phyloP scores from a whole-genome alignment of 2,113 vertebrate species.

The Clarias magur region DNA sequence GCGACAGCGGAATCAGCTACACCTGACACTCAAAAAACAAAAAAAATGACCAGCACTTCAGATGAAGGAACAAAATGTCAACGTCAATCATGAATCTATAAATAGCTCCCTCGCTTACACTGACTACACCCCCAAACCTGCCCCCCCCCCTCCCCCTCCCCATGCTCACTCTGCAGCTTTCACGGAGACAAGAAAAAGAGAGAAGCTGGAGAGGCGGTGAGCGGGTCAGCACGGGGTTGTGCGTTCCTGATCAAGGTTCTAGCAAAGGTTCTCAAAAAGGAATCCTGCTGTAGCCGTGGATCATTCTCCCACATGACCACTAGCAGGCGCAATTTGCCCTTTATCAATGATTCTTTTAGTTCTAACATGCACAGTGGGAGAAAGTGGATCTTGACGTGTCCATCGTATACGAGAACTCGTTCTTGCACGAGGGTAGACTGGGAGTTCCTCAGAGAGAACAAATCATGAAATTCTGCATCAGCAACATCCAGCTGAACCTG shows the following conservation, averaged over 20 bases:
- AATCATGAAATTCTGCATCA: background rate
- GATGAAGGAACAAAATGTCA: background rate
- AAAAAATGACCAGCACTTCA: background rate
- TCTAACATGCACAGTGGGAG: background rate
- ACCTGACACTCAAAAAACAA: background rate
- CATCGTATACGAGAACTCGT: background rate
- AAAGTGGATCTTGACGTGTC: background rate
- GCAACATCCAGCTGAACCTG: background rate
- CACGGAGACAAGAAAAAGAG: background rate
- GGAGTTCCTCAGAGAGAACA: background rate
- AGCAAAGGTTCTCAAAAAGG: background rate
- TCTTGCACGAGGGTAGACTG: too few species aligned
- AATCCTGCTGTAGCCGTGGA: background rate
- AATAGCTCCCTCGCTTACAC: background rate
- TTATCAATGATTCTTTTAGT: background rate
- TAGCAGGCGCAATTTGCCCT: background rate
- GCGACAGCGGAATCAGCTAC: background rate
- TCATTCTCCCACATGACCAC: conserved; percentile 12
- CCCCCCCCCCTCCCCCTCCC: fast-evolving
- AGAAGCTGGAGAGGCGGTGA: conserved; percentile 13
- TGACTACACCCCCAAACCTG: too few species aligned
- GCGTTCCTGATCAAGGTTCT: conserved; percentile 10
- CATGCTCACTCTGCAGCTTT: background rate
- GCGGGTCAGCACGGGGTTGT: conserved; percentile 13
- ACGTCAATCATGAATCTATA: background rate